A percentile compares a stretch with the other conserved stretches of the same genome.
phyloP scores from a whole-genome alignment of 1,140 invertebrate species.

The Cyclina sinensis region DNA sequence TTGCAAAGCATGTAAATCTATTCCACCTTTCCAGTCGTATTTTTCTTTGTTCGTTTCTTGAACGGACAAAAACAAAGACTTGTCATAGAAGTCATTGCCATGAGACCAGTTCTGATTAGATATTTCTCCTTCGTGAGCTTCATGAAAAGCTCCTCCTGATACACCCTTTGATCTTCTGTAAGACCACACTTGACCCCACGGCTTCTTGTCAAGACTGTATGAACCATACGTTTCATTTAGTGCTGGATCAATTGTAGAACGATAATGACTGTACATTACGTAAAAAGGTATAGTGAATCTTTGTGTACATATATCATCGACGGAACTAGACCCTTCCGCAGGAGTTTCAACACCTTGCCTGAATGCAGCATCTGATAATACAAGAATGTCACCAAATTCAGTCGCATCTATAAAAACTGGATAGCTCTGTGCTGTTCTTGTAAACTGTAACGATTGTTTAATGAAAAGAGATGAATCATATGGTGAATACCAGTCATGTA shows the following conservation, averaged over 20 bases:
- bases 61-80: conserved; percentile 25
- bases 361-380: too few species aligned
- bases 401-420: too few species aligned
- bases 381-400: too few species aligned
- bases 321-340: conserved; percentile 7
- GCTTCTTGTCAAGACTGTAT: conserved; percentile 12
- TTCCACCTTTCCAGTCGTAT: conserved; percentile 54
- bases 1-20: conserved; percentile 31
- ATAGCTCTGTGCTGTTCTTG: too few species aligned
- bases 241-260: too few species aligned
- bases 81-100: conserved; percentile 61
- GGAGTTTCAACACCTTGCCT: too few species aligned
- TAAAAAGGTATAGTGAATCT: conserved; percentile 60
- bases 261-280: neutral
- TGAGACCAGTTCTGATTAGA: conserved; percentile 63
- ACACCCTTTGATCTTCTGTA: conserved; percentile 45
- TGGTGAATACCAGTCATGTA: conserved; percentile 57
- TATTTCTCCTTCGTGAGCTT: conserved; percentile 37
- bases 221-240: neutral
- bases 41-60: conserved; percentile 12
- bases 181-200: conserved; percentile 37
- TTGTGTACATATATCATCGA: conserved; percentile 58
- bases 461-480: conserved; percentile 27
- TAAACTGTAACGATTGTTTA: too few species aligned
- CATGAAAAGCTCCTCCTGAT: neutral